Percentiles rank a stretch among this genome's conserved stretches.
phyloP scores from a whole-genome alignment of 2,797 vertebrate genomes.

The Delichon dasypus region DNA sequence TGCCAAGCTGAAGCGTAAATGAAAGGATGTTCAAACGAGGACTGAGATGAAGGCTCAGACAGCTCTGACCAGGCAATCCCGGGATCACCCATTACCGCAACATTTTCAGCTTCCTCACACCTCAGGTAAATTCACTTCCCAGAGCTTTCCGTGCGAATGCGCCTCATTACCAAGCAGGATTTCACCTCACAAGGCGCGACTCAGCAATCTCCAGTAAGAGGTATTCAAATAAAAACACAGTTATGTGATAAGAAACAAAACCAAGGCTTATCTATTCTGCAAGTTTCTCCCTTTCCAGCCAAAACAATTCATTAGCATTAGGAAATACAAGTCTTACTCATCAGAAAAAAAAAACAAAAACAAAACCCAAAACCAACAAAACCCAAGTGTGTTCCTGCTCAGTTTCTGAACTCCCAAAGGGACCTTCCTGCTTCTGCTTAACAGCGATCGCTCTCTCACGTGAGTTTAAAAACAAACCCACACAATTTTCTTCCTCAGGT shows the following conservation, averaged over 20 bases:
- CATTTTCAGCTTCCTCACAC: neutral
- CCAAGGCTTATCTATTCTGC: neutral
- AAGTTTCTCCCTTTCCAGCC: neutral
- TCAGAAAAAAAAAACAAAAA: neutral
- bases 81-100: neutral
- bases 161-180: neutral
- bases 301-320: constrained; percentile 22
- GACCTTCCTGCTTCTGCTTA: neutral
- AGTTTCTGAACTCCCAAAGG: neutral
- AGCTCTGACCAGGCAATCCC: neutral
- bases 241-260: neutral
- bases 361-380: too few species aligned
- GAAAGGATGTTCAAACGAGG: neutral
- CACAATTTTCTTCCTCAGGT: neutral
- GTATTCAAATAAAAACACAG: neutral
- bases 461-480: neutral
- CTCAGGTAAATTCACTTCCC: neutral
- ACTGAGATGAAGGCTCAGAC: neutral
- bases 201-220: neutral
- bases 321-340: neutral
- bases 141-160: neutral
- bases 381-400: neutral
- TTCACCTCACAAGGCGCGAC: neutral
- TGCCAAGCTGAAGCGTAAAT: neutral
- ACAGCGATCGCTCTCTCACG: neutral